phyloP scores from a whole-genome alignment of 2,888 invertebrate genomes.

The Ecliptopera silaceata region DNA sequence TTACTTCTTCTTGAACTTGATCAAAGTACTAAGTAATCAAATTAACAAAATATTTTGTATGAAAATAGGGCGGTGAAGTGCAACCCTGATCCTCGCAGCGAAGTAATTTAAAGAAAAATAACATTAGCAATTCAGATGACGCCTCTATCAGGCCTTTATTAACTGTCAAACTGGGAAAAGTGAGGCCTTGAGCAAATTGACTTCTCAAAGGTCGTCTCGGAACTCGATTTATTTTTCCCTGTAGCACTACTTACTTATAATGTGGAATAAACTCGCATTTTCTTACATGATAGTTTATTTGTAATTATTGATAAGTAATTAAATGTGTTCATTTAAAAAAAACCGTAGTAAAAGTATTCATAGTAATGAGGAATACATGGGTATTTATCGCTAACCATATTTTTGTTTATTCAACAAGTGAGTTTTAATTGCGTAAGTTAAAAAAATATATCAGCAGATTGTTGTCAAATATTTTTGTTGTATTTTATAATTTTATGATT shows the following conservation, averaged over 20 bases:
- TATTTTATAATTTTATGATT: too few species aligned
- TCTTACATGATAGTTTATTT: background rate
- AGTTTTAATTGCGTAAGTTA: too few species aligned
- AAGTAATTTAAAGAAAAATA: conserved; percentile 81
- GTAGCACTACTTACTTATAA: background rate
- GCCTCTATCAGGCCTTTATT: conserved; percentile 71
- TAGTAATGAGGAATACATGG: too few species aligned
- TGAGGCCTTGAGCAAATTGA: conserved; percentile 64
- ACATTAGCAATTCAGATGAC: conserved; percentile 81
- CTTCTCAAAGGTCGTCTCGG: conserved; percentile 56
- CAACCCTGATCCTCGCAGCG: conserved; percentile 61
- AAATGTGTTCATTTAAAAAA: too few species aligned
- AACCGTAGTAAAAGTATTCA: too few species aligned
- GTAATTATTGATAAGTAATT: too few species aligned
- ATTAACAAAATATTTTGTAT: conserved; percentile 5
- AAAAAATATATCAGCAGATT: too few species aligned
- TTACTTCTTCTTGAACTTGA: too few species aligned
- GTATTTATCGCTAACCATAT: too few species aligned
- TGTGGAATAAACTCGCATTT: background rate
- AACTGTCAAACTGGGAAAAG: conserved; percentile 73
- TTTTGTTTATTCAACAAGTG: too few species aligned
- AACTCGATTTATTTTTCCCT: conserved; percentile 52
- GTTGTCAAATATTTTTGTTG: too few species aligned
- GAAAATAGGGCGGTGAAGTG: conserved; percentile 2
- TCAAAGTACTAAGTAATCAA: too few species aligned